phyloP scores from a whole-genome alignment of 1,140 invertebrate genomes.

The Solenopsis invicta region DNA sequence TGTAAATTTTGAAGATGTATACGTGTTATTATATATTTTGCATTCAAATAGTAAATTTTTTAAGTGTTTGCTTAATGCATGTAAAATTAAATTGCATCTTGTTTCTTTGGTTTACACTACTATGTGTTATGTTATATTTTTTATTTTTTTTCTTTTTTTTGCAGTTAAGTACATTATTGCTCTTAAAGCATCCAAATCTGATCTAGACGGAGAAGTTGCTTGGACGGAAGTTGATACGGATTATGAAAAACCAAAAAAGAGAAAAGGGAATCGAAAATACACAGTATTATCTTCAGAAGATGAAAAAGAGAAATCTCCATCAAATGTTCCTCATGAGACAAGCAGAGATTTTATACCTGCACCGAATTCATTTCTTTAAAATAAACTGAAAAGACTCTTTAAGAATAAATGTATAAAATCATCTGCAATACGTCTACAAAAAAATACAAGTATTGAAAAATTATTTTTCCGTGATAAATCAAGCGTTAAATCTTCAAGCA shows the following conservation, averaged over 20 bases:
- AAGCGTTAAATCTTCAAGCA: not conserved
- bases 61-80: not conserved
- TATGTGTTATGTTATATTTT: not conserved
- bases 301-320: not conserved
- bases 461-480: not conserved
- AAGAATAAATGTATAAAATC: slow-evolving; percentile 15
- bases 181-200: not conserved
- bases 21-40: not conserved
- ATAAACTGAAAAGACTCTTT: slow-evolving; percentile 12
- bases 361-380: not conserved
- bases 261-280: not conserved
- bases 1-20: not conserved
- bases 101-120: not conserved
- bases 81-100: slow-evolving; percentile 2
- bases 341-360: not conserved
- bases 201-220: slow-evolving; percentile 5
- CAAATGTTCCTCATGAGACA: not conserved
- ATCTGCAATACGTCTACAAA: not conserved
- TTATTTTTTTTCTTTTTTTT: too few species aligned
- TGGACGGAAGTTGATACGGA: not conserved
- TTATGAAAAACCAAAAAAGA: slow-evolving; percentile 11
- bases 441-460: not conserved
- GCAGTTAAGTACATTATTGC: not conserved
- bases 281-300: not conserved
- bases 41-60: not conserved